Base-by-base conservation (phyloP, 2,888 invertebrate genomes). In the Drosophila pegasa region DNA sequence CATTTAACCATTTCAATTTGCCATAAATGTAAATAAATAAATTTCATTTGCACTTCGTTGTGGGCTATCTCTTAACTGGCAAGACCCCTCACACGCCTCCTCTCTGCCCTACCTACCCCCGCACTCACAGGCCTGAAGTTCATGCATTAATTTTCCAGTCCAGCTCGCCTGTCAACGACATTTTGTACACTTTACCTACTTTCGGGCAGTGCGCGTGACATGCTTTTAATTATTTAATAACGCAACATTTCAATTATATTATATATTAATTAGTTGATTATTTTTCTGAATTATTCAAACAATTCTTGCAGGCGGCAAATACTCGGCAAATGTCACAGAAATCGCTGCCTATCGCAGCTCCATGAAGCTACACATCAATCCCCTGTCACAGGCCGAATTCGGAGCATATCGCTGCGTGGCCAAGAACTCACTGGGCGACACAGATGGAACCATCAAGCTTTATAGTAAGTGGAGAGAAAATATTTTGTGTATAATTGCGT, bases 401-500 rank as follows among this genome's bases (percentile, higher is more conserved):
- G 96, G 96, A 25, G 94, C 95, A 16, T 96, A 96, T 92, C 95
- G 95, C 90, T 97, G 97, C 92, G 95, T 96, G 79, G 96, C 96
- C 55, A 96, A 96, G 92, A 97, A 97, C 91, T 95, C 96, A 0
- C 93, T 96, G 6, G 97, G 96, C 33, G 96, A 96, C 88, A 96
- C 96, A 9, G 96, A 96, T 92, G 96, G 96, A 77, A 95, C 95
- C 69, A 96, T 97, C 80, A 96, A 96, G 92, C 93, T 97, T 72
- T 96, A 96, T 90, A 94, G 96, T 96, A 93, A 95, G 96, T 95
- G 0, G 20, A 27, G 10, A 8, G n/a, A n/a, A n/a, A n/a, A n/a
- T n/a, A n/a, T 10, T 8, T 4, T 2, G 2, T 7, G 27, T 6
- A n/a, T 20, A 10, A 12, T 14, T 25, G 2, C 16, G 9, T 9